These are phyloP conservation scores for Parasteatoda tepidariorum DNA, from an alignment of 1,140 invertebrate genomes.

Conservation along the genomic window DNA sequence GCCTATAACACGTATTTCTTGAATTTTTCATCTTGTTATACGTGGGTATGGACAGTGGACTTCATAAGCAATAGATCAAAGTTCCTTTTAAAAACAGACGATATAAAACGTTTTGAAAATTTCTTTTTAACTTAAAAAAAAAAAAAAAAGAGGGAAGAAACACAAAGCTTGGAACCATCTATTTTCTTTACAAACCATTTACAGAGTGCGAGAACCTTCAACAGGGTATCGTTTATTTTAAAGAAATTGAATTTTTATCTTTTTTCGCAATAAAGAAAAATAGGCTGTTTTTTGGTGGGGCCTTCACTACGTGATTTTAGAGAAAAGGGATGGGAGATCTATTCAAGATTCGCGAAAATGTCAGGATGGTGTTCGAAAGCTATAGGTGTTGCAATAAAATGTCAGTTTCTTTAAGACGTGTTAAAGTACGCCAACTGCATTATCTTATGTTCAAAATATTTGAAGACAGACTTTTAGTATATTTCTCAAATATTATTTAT, in stretches of 20 bases:
- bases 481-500: too few relatives aligned
- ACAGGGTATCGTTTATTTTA: constrained; percentile 51
- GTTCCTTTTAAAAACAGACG: constrained; percentile 21
- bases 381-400: too few relatives aligned
- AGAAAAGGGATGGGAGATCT: background rate
- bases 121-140: background rate
- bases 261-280: constrained; percentile 42
- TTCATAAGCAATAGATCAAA: constrained; percentile 38
- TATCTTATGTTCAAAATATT: too few relatives aligned
- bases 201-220: constrained; percentile 47
- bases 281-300: constrained; percentile 36
- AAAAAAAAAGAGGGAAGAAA: constrained; percentile 14
- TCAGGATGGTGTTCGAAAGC: too few relatives aligned
- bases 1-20: constrained; percentile 19
- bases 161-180: constrained; percentile 46
- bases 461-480: too few relatives aligned
- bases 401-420: too few relatives aligned
- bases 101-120: constrained; percentile 20
- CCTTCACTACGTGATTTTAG: constrained; percentile 27
- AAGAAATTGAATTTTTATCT: constrained; percentile 59
- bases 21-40: constrained; percentile 33
- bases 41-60: constrained; percentile 51
- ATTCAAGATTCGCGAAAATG: background rate
- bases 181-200: constrained; percentile 55
- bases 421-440: too few relatives aligned